These are phyloP conservation scores for Lingula anatina DNA, from an alignment of 2,888 invertebrate species.

Conservation along the genomic window DNA sequence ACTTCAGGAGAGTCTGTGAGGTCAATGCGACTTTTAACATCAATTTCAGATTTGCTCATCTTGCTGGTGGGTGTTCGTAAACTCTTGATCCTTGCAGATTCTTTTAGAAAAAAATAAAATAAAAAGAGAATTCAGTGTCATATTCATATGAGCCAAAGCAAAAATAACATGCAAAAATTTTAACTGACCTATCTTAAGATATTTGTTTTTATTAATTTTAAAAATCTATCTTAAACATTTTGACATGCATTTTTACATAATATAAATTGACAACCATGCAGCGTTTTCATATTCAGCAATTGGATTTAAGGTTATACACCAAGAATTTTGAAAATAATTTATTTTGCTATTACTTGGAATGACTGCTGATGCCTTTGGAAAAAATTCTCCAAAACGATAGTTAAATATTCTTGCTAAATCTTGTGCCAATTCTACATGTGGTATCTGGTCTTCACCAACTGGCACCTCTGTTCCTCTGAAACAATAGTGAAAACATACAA, in stretches of 20 bases:
- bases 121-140: too few species aligned
- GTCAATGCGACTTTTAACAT: constrained; percentile 72
- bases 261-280: not conserved
- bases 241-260: too few species aligned
- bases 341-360: too few species aligned
- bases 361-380: too few species aligned
- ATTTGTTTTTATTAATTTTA: not conserved
- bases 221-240: too few species aligned
- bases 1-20: constrained; percentile 70
- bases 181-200: not conserved
- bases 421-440: constrained; percentile 46
- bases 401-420: constrained; percentile 77
- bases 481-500: too few species aligned
- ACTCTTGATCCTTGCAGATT: constrained; percentile 63
- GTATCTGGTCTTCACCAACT: constrained; percentile 84
- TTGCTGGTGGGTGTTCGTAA: constrained; percentile 82
- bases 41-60: constrained; percentile 95
- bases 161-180: not conserved
- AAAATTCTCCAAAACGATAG: constrained; percentile 68
- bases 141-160: too few species aligned
- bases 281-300: too few species aligned
- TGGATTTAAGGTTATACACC: too few species aligned
- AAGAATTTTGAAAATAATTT: too few species aligned
- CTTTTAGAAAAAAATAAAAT: constrained; percentile 20
- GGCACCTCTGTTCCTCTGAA: constrained; percentile 84